These are phyloP conservation scores for Macrobrachium rosenbergii DNA, from an alignment of 1,140 invertebrate species.

Conservation along the genomic window DNA sequence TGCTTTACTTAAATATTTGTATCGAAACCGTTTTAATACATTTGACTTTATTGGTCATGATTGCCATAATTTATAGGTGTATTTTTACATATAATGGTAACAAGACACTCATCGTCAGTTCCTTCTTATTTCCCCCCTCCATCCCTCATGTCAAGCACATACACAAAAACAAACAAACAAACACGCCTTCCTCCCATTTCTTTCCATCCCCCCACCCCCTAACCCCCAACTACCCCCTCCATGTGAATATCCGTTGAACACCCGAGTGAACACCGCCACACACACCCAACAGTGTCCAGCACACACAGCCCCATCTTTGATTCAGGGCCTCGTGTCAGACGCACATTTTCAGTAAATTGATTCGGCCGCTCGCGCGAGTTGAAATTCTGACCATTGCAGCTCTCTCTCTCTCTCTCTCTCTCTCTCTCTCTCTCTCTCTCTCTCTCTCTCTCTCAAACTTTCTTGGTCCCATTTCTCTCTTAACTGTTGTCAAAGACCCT, in stretches of 20 bases:
- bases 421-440: no score
- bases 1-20: no score
- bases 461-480: slow-evolving; percentile 33
- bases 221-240: background rate
- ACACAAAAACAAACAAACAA: slow-evolving; percentile 21
- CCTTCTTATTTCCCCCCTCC: background rate
- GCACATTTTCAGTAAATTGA: slow-evolving; percentile 62
- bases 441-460: slow-evolving; percentile 52
- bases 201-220: background rate
- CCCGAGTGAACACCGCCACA: slow-evolving; percentile 15
- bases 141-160: slow-evolving; percentile 4
- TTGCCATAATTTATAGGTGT: no score
- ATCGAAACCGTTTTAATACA: no score
- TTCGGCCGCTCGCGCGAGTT: slow-evolving; percentile 50
- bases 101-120: no score
- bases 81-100: no score
- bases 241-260: background rate
- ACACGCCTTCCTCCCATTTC: background rate
- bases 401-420: background rate
- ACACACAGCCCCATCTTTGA: slow-evolving; percentile 54
- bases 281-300: background rate
- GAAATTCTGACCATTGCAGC: slow-evolving; percentile 56
- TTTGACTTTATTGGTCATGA: no score
- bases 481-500: no score
- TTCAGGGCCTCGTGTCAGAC: slow-evolving; percentile 47